Conservation (phyloP, 2,888 invertebrate species). For the Ptilodon capucinus region DNA sequence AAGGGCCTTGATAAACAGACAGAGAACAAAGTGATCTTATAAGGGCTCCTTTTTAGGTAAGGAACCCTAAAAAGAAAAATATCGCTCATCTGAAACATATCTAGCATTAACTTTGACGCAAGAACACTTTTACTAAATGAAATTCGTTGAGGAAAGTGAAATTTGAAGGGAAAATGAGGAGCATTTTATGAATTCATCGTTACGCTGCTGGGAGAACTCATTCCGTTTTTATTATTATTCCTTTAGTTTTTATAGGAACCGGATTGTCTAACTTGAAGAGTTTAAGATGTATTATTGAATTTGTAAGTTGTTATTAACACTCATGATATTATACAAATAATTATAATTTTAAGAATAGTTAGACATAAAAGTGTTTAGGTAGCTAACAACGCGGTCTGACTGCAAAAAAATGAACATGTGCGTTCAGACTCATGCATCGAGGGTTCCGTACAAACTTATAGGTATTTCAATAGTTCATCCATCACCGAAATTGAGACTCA, state of each 20-base stretch:
- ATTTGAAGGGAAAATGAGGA: constrained; percentile 1
- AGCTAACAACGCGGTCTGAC: too few relatives aligned
- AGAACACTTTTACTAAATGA: constrained; percentile 1
- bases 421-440: too few relatives aligned
- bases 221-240: not conserved
- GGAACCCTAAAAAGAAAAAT: not conserved
- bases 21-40: too few relatives aligned
- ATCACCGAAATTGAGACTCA: too few relatives aligned
- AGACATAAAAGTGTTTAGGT: too few relatives aligned
- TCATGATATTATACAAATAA: too few relatives aligned
- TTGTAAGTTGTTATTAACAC: not conserved
- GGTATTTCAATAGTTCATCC: too few relatives aligned
- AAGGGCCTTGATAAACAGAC: too few relatives aligned
- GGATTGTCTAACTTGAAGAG: not conserved
- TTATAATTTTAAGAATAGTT: too few relatives aligned
- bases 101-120: not conserved
- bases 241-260: not conserved
- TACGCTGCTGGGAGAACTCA: not conserved
- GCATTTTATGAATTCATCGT: constrained; percentile 1
- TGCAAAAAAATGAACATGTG: too few relatives aligned
- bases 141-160: constrained; percentile 1
- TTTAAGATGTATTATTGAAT: not conserved
- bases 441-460: too few relatives aligned
- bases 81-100: not conserved
- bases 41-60: too few relatives aligned